These are phyloP conservation scores for Venustaconcha ellipsiformis DNA, from an alignment of 1,140 invertebrate species.

Conservation along the genomic window DNA sequence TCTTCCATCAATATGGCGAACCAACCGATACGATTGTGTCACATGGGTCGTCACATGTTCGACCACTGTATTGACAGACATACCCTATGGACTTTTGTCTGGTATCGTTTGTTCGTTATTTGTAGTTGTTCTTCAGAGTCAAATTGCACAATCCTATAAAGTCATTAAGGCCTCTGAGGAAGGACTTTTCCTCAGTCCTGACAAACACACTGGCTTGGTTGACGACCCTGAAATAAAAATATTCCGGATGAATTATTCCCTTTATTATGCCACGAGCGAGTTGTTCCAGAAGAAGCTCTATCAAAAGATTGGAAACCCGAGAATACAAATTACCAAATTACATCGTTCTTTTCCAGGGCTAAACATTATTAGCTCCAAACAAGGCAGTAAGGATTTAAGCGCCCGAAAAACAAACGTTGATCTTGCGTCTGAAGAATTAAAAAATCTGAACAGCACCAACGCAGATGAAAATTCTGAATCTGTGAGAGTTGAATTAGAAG, in stretches of 20 bases:
- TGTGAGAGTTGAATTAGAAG: too few species aligned
- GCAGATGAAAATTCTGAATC: too few species aligned
- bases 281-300: constrained; percentile 7
- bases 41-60: constrained; percentile 47
- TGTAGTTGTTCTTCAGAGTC: constrained; percentile 22
- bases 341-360: not conserved
- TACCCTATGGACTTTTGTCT: constrained; percentile 45
- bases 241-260: constrained; percentile 8
- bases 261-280: constrained; percentile 25
- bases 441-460: constrained; percentile 8
- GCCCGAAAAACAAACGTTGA: constrained; percentile 1
- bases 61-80: constrained; percentile 40
- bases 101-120: constrained; percentile 43
- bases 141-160: not conserved
- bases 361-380: not conserved
- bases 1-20: constrained; percentile 5
- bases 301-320: constrained; percentile 2
- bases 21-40: constrained; percentile 71
- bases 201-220: constrained; percentile 67
- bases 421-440: constrained; percentile 1
- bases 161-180: constrained; percentile 30
- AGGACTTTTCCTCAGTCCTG: constrained; percentile 30
- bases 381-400: constrained; percentile 6
- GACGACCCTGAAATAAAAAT: constrained; percentile 65
- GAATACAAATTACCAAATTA: not conserved